Evolutionary conservation across 1,140 invertebrate genomes (phyloP).

Genomic region (Brachionus rubens): DNA sequence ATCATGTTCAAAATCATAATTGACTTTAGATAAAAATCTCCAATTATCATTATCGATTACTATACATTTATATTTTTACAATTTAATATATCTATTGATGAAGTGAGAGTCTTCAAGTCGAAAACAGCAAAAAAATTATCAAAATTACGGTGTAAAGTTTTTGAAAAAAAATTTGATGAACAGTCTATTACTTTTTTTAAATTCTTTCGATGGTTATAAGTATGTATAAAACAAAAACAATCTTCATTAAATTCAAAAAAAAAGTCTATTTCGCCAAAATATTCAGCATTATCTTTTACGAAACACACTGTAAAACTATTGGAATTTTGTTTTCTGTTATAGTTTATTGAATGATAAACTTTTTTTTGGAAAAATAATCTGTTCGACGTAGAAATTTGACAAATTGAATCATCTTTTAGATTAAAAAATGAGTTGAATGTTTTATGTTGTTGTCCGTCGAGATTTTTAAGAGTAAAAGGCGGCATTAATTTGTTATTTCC

Average conservation of each 20-base stretch:
- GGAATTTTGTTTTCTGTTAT: background rate
- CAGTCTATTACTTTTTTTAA: background rate
- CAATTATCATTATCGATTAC: background rate
- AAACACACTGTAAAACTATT: constrained; percentile 8
- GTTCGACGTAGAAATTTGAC: background rate
- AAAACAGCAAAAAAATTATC: background rate
- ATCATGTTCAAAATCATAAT: constrained; percentile 27
- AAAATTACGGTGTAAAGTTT: background rate
- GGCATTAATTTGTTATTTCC: background rate
- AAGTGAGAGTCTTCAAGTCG: background rate
- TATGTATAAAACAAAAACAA: background rate
- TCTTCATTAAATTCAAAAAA: constrained; percentile 15
- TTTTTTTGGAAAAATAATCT: background rate
- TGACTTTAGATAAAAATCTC: background rate
- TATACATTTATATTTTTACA: background rate
- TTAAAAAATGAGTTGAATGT: background rate
- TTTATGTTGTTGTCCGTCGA: background rate
- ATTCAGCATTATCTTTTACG: background rate
- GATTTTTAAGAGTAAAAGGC: background rate
- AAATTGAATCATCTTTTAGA: background rate
- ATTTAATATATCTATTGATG: background rate
- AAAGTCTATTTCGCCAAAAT: background rate
- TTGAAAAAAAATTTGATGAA: background rate
- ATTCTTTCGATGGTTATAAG: background rate
- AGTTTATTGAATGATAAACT: background rate